Conservation (phyloP, 2,113 vertebrate species). For the Hydrolagus affinis region DNA sequence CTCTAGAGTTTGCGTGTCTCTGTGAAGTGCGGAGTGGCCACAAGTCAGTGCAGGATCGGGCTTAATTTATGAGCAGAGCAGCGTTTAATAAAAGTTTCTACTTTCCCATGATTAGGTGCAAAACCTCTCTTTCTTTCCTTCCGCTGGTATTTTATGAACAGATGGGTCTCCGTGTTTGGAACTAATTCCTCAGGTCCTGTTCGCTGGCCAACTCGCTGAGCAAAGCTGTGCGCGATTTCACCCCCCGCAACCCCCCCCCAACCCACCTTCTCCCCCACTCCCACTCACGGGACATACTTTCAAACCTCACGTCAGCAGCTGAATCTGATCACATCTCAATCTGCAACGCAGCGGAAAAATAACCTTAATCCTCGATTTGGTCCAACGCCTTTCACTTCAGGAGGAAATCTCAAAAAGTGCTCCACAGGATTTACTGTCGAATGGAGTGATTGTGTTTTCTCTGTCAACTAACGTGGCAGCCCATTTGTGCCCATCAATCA, state of each 20-base stretch:
- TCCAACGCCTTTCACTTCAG: no score
- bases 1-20: not conserved
- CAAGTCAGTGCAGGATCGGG: no score
- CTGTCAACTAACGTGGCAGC: no score
- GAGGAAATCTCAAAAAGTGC: no score
- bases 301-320: not conserved
- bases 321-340: not conserved
- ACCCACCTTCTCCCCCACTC: no score
- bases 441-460: no score
- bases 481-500: no score
- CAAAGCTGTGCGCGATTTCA: not conserved
- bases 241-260: no score
- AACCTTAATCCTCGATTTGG: no score
- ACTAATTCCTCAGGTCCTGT: slow-evolving; percentile 7
- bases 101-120: slow-evolving; percentile 14
- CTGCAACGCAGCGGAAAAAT: no score
- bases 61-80: not conserved
- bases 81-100: not conserved
- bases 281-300: no score
- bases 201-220: not conserved
- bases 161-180: slow-evolving; percentile 2
- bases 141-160: not conserved
- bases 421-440: no score
- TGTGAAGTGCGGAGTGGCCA: not conserved
- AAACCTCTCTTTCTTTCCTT: not conserved